phyloP scores from a whole-genome alignment of 2,113 vertebrate species.

The cat (Felis catus) region DNA sequence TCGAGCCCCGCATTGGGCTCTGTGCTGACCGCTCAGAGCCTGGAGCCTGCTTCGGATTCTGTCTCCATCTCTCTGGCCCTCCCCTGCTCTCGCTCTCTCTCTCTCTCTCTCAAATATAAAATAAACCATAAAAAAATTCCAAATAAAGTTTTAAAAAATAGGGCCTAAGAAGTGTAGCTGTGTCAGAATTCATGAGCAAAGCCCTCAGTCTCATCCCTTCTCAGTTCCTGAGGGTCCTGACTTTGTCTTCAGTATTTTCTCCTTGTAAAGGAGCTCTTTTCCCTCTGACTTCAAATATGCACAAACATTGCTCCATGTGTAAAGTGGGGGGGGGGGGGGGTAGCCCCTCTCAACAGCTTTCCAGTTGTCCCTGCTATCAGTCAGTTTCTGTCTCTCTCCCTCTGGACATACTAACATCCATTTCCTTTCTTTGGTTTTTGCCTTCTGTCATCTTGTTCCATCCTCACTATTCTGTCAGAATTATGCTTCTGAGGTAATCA shows the following conservation, averaged over 20 bases:
- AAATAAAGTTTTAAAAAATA: not conserved
- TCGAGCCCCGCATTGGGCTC: too few species aligned
- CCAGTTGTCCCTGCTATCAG: fast-evolving
- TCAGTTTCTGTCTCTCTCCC: not conserved
- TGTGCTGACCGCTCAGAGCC: too few species aligned
- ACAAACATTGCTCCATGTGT: not conserved
- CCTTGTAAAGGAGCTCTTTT: not conserved
- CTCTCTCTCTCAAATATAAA: too few species aligned
- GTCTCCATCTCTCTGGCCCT: too few species aligned
- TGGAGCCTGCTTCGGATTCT: too few species aligned
- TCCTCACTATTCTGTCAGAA: not conserved
- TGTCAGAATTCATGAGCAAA: not conserved
- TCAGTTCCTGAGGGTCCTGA: not conserved
- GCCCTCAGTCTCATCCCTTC: not conserved
- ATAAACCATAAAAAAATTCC: not conserved
- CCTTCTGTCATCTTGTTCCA: not conserved
- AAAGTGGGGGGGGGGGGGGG: too few species aligned
- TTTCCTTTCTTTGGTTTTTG: not conserved
- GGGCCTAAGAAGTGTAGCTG: not conserved
- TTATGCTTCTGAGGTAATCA: not conserved
- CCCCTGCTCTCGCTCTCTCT: too few species aligned
- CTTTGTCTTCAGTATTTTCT: not conserved
- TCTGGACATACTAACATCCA: too few species aligned
- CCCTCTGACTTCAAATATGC: not conserved
- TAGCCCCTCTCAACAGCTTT: not conserved